Base-by-base conservation (phyloP, 1,140 invertebrate species). In the Bicyclus anynana region DNA sequence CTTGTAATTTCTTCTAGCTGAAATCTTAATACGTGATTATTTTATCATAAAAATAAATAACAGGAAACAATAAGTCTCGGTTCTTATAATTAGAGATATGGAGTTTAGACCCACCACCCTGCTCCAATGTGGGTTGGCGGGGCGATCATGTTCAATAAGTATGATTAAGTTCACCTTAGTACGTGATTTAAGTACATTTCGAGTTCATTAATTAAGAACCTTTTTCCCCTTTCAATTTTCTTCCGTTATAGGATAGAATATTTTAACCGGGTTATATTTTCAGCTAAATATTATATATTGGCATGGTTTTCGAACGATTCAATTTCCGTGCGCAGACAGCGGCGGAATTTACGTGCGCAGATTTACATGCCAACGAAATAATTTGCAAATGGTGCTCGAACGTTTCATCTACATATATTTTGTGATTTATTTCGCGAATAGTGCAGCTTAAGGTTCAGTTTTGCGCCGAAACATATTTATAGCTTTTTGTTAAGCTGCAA, bases 321-420 rank as follows among this genome's bases (percentile, higher is more conserved):
- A 86, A 86, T 86, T 84, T 86, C 83, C 83, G 74, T 74, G 74
- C 76, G 71, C 74, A 83, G 80, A 84, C 83, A 86, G 80, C 70
- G 71, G 62, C 67, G 68, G 67, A 77, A 86, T 86, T 86, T 86
- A 86, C 80, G 83, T 78, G 79, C 76, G 62, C 80, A 74, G 76
- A 84, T 86, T 86, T 84, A 83, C 75, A 81, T 80, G 69, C 70
- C 74, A 73, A 72, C 69, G 74, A 77, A 81, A 82, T 83, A 81
- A 83, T 84, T 82, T 80, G 65, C 72, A 83, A 84, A 82, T 73
- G 72, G 69, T 72, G 72, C 68, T 78, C 69, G 57, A 72, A 72
- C 74, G 63, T 77, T 80, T 70, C 68, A 66, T 73, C 69, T 73
- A 49, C 59, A 62, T 60, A 77, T 83, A 82, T 82, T 81, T 79